Base-by-base conservation (phyloP, 2,797 vertebrate species). In the Cuniculus paca region DNA sequence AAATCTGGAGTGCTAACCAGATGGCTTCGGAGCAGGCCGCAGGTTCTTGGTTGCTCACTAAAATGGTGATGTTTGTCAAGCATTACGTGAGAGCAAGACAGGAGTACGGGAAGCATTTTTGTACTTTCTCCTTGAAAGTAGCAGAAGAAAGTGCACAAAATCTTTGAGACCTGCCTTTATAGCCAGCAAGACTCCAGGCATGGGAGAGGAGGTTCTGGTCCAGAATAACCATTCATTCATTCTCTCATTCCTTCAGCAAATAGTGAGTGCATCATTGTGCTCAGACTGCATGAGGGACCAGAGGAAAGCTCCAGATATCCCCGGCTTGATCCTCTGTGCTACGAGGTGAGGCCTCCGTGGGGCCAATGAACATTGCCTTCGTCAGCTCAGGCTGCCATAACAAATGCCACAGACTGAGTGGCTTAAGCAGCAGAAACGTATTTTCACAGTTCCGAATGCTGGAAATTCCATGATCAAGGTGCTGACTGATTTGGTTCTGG, bases 1-100 rank as follows among this genome's bases (percentile, higher is more conserved):
- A 93, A 97, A 96, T 96, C 17, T 45, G 72, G 87, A 94, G 86
- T 45, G 63, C 39, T 91, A 75, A 45, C 83, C 90, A 94, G 87
- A 86, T 96, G 95, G 83, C 70, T 94, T 86, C 63, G 48, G 83
- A 86, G 70, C 70, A 91, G 83, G 87, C 72, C 39, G 34, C 24
- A 87, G 83, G 19, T 72, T 48, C 68, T 50, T 77, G 36, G 54
- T n/a, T 72, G 68, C 95, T 92, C 75, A 91, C 63, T 65, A 63
- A 92, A 89, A 48, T 5, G 31, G 17, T 70, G 14, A 72, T 39
- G 31, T 68, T 52, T 79, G 39, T 79, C 39, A 84, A 81, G 81
- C 22, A 12, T 42, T 8, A 39, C 11, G 3, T 22, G 48, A 24
- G 50, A 63, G 77, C n/a, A 36, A 60, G 77, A 75, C 65, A 39